Conservation (phyloP, 2,888 invertebrate species). For the Synergus itoensis region DNA sequence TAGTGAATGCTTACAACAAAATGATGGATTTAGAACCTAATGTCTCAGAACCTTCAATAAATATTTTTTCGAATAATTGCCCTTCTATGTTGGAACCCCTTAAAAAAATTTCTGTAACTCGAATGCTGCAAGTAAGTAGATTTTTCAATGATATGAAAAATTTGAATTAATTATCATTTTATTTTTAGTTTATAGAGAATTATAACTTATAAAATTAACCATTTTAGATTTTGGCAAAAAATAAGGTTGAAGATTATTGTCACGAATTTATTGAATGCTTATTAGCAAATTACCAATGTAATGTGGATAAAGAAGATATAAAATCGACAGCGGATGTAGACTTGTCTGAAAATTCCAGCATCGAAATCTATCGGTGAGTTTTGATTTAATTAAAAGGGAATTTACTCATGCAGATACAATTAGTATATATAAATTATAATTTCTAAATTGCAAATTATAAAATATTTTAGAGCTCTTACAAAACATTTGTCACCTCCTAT, state of each 20-base stretch:
- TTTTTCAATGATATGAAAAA: constrained; percentile 13
- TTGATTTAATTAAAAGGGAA: not conserved
- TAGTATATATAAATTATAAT: constrained; percentile 6
- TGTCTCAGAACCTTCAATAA: constrained; percentile 80
- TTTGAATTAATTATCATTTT: not conserved
- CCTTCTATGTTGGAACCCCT: constrained; percentile 85
- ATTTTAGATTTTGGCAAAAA: constrained; percentile 82
- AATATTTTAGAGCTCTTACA: constrained; percentile 81
- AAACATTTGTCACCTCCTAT: constrained; percentile 85
- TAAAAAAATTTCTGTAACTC: constrained; percentile 86
- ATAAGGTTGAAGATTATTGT: constrained; percentile 85
- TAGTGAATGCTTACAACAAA: constrained; percentile 83
- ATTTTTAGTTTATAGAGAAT: not conserved
- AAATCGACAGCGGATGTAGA: constrained; percentile 70
- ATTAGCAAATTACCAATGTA: constrained; percentile 83
- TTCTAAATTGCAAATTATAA: constrained; percentile 28
- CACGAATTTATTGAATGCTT: constrained; percentile 86
- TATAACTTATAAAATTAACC: constrained; percentile 8
- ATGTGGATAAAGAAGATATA: constrained; percentile 79
- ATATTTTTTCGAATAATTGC: constrained; percentile 87
- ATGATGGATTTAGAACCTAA: constrained; percentile 82
- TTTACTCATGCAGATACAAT: not conserved
- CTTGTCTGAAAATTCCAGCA: constrained; percentile 83
- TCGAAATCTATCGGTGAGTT: constrained; percentile 85
- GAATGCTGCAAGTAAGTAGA: constrained; percentile 84